Evolutionary conservation across 2,113 vertebrate genomes (phyloP).

Genomic region (Nymphicus hollandicus): DNA sequence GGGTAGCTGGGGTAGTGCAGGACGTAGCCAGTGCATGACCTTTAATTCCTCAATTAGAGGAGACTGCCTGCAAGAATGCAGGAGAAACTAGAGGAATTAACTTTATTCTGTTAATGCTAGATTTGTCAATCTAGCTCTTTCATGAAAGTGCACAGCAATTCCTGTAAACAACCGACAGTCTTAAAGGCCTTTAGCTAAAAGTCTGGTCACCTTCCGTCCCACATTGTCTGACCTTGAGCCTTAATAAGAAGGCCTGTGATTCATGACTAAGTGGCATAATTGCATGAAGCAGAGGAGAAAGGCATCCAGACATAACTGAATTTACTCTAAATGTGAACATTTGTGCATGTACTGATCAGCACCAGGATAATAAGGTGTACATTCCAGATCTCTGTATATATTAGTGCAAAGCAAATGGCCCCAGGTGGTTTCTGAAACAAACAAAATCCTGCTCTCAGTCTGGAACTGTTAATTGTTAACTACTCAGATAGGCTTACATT

Average conservation of each 20-base stretch:
- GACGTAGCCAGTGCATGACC: neutral
- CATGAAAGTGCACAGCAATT: neutral
- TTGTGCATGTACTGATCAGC: neutral
- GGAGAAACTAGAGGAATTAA: constrained; percentile 46
- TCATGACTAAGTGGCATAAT: neutral
- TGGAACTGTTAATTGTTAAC: constrained; percentile 44
- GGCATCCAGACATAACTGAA: neutral
- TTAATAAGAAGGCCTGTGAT: constrained; percentile 8
- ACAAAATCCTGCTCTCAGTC: neutral
- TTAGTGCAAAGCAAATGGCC: neutral
- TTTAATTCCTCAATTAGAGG: constrained; percentile 4
- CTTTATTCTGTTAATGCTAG: constrained; percentile 33
- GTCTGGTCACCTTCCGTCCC: neutral
- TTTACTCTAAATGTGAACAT: neutral
- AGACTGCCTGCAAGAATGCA: constrained; percentile 28
- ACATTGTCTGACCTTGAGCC: neutral
- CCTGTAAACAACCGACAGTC: neutral
- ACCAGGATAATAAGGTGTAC: neutral
- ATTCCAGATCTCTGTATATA: neutral
- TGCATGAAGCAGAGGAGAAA: neutral
- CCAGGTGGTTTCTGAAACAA: neutral
- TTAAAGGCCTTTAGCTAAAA: neutral
- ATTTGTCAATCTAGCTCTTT: neutral
- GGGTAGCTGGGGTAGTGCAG: neutral
- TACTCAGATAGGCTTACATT: constrained; percentile 11